These are phyloP conservation scores for Tanaodytes sp. DNA, from an alignment of 2,888 invertebrate genomes.

Conservation along the genomic window DNA sequence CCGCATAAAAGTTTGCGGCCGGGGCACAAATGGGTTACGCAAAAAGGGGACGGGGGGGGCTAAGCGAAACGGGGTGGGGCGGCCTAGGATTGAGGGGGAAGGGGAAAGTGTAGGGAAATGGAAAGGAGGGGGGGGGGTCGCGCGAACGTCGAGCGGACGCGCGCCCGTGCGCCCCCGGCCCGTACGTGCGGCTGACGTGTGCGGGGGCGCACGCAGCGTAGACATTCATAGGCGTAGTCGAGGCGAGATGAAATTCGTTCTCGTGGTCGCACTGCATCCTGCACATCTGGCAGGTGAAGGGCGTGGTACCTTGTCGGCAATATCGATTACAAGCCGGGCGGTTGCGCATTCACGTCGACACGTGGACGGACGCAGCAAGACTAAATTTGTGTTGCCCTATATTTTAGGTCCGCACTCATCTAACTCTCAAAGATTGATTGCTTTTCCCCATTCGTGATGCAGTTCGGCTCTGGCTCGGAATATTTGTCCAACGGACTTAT, in stretches of 20 bases:
- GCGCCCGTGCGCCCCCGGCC: not conserved
- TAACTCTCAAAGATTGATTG: slow-evolving; percentile 72
- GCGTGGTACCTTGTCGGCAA: slow-evolving; percentile 73
- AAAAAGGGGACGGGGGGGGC: too few species aligned
- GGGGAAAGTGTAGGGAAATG: too few species aligned
- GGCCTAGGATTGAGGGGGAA: too few species aligned
- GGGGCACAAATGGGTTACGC: too few species aligned
- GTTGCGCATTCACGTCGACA: slow-evolving; percentile 72
- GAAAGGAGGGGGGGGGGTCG: too few species aligned
- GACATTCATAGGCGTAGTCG: slow-evolving; percentile 53
- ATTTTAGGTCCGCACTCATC: slow-evolving; percentile 71
- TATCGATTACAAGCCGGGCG: slow-evolving; percentile 72
- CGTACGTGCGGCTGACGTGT: slow-evolving; percentile 20
- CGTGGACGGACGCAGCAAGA: slow-evolving; percentile 70
- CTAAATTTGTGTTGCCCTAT: slow-evolving; percentile 72
- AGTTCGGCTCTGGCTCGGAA: slow-evolving; percentile 41
- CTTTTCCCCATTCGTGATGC: slow-evolving; percentile 62
- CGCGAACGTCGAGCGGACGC: too few species aligned
- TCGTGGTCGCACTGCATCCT: slow-evolving; percentile 59
- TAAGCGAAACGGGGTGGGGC: too few species aligned
- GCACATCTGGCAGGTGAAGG: slow-evolving; percentile 72
- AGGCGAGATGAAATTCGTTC: slow-evolving; percentile 53
- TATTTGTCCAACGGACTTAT: slow-evolving; percentile 51
- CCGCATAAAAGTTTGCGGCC: too few species aligned
- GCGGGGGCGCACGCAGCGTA: slow-evolving; percentile 22